Evolutionary conservation across 2,797 vertebrate species (phyloP), one percentile per base, ranked within the genome.

Genomic region (Periparus ater): DNA sequence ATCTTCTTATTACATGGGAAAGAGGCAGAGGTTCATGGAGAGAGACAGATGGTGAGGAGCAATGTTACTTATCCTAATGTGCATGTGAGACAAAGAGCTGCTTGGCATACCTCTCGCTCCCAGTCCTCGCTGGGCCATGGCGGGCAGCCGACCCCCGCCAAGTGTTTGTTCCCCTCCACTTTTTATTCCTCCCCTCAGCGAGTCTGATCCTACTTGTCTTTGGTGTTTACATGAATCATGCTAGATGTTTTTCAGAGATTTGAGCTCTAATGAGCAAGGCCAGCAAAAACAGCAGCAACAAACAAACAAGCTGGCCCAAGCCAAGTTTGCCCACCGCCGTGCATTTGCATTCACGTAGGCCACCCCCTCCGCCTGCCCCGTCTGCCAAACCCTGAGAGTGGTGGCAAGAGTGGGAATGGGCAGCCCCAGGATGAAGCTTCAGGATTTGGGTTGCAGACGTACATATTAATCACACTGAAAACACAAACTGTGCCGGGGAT

Each of bases 31-130:
- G 92, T 93, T 96, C 93, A 85, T 89, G 81, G 94, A 55, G 86
- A 73, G 85, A 95, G 96, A 94, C 96, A 97, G 97, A 96, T 97
- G 96, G 97, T 22, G 58, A 95, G 95, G 80, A 96, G 95, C 96
- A 97, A 95, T 72, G 87, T 93, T 96, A 92, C 91, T 96, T 95
- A 93, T 92, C 94, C 95, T 96, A 96, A 96, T 95, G 95, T 95
- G 96, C 95, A 88, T 95, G 89, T 89, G 95, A 96, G 96, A 97
- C 95, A 95, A 95, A 97, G 94, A 88, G 95, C 93, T 96, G 94
- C 66, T 93, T 97, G 96, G 95, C 96, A 95, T 73, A 94, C 66
- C 81, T 87, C 91, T 91, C 40, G 1, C 93, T 85, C 92, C 75
- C 80, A 72, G 76, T 73, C 88, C 88, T 92, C 1, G 1, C 83